These are phyloP conservation scores for Zootoca vivipara DNA, from an alignment of 2,113 vertebrate species.

Conservation along the genomic window DNA sequence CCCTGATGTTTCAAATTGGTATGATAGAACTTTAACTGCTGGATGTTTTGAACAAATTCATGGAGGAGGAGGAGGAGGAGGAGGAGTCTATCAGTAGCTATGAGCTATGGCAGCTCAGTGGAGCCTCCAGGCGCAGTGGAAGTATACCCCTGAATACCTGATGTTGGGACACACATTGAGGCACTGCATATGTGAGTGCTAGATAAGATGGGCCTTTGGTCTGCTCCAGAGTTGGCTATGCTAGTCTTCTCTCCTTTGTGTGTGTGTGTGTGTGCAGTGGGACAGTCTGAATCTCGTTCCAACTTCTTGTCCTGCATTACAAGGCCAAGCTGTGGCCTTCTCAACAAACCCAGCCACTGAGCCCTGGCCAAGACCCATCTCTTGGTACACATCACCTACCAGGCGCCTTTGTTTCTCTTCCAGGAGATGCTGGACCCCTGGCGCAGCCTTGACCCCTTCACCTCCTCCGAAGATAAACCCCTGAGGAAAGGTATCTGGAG, in stretches of 20 bases:
- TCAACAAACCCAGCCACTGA: not conserved
- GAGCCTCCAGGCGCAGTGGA: not conserved
- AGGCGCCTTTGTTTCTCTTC: not conserved
- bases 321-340: not conserved
- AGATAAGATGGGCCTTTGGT: too few species aligned
- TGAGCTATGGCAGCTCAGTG: not conserved
- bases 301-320: not conserved
- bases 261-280: not conserved
- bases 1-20: too few species aligned
- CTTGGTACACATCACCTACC: rapidly evolving
- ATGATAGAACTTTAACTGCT: not conserved
- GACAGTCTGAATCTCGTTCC: not conserved
- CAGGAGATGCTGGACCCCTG: constrained; percentile 80
- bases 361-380: not conserved
- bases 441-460: constrained; percentile 84
- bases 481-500: constrained; percentile 79
- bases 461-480: constrained; percentile 73
- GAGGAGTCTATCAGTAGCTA: too few species aligned
- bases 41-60: too few species aligned
- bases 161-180: too few species aligned
- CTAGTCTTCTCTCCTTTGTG: not conserved
- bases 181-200: not conserved
- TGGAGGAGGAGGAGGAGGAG: too few species aligned
- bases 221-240: not conserved
- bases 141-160: not conserved